Conservation (phyloP, 1,140 invertebrate species). For the Drosophila tristis region DNA sequence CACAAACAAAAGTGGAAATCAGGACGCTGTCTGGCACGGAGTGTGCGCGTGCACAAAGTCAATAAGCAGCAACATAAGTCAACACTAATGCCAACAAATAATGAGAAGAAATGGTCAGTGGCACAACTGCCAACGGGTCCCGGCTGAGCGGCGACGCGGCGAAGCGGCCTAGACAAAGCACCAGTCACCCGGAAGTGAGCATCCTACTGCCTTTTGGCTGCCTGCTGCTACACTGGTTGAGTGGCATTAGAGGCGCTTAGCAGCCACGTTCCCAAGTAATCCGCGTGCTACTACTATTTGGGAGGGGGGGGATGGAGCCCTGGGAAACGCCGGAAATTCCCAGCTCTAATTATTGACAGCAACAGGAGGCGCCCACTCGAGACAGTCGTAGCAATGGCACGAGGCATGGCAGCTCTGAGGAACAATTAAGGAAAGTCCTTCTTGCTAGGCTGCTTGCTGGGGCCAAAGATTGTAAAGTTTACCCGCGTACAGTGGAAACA, state of each 20-base stretch:
- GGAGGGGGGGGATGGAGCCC: slow-evolving; percentile 13
- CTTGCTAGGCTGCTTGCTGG: too few relatives aligned
- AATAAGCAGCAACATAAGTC: slow-evolving; percentile 67
- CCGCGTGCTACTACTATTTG: slow-evolving; percentile 57
- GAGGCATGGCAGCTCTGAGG: slow-evolving; percentile 8
- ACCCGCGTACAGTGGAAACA: slow-evolving; percentile 18
- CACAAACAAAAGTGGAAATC: slow-evolving; percentile 11
- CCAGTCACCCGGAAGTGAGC: slow-evolving; percentile 50
- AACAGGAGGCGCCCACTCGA: slow-evolving; percentile 37
- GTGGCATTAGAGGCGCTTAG: slow-evolving; percentile 64
- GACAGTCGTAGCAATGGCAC: not conserved
- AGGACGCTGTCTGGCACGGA: not conserved
- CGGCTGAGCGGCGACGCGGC: slow-evolving; percentile 29
- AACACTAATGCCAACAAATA: slow-evolving; percentile 69
- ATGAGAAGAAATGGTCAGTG: slow-evolving; percentile 54
- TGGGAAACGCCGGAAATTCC: slow-evolving; percentile 63
- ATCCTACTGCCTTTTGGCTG: not conserved
- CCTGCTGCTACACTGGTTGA: slow-evolving; percentile 12
- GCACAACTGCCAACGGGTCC: slow-evolving; percentile 3
- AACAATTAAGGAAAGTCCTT: slow-evolving; percentile 56
- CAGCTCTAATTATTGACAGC: slow-evolving; percentile 78
- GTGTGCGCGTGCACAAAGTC: slow-evolving; percentile 46
- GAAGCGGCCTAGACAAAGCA: slow-evolving; percentile 25
- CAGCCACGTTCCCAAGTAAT: slow-evolving; percentile 59
- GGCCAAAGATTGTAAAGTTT: slow-evolving; percentile 39